phyloP scores from a whole-genome alignment of 2,797 vertebrate genomes.

The Gymnodraco acuticeps region DNA sequence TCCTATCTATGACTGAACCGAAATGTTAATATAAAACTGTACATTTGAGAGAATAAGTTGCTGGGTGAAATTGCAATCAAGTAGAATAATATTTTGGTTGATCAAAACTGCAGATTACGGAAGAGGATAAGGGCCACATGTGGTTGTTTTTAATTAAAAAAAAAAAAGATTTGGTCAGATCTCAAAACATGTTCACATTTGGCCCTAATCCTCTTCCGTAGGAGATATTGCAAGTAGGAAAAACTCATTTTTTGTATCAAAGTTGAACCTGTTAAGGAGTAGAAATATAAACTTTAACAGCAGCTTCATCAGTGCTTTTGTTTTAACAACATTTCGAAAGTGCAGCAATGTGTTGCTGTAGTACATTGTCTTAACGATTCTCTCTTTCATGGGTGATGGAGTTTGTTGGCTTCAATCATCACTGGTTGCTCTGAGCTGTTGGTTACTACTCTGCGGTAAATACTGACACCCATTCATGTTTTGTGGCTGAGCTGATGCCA shows the following conservation, averaged over 20 bases:
- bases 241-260: not conserved
- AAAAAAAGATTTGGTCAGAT: no score
- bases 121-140: no score
- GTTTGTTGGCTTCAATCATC: not conserved
- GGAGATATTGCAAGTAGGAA: not conserved
- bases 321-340: slow-evolving; percentile 4
- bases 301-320: slow-evolving; percentile 18
- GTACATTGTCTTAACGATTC: slow-evolving; percentile 9
- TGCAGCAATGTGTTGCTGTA: slow-evolving; percentile 5
- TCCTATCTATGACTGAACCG: not conserved
- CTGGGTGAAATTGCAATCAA: not conserved
- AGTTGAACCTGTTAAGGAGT: not conserved
- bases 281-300: slow-evolving; percentile 8
- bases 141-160: no score
- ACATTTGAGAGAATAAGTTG: not conserved
- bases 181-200: no score
- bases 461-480: slow-evolving; percentile 19
- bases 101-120: not conserved
- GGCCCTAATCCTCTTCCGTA: no score
- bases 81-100: not conserved
- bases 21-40: not conserved
- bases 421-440: slow-evolving; percentile 39
- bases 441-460: slow-evolving; percentile 26
- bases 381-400: slow-evolving; percentile 21
- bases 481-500: slow-evolving; percentile 21